Evolutionary conservation across 2,888 invertebrate species (phyloP), one percentile per base, ranked within the genome.

Genomic region (Dichetophora obliterata): DNA sequence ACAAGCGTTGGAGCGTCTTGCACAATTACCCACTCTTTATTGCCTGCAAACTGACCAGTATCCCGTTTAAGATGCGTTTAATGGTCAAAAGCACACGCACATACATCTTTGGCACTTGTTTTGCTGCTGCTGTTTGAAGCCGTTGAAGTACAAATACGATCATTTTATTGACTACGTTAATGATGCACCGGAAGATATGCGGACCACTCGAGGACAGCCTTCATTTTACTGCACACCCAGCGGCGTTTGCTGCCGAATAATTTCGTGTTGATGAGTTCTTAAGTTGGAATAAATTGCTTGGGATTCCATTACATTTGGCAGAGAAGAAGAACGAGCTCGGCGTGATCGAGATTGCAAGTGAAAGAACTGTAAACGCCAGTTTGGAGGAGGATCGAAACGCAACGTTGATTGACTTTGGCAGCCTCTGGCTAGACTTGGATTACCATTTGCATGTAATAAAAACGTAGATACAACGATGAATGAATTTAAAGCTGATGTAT

Each of bases 1-100:
- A 24, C 61, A 61, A 59, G 61, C 61, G 43, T 24, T 63, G 63
- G 19, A 48, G 73, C 77, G 79, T 78, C 78, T 80, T 74, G 78
- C 80, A 73, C 82, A 82, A 81, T 82, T 82, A 80, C 79, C 78
- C 65, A 57, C 74, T 74, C 66, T 74, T 66, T 52, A 57, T 74
- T 34, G 54, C 61, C 74, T 34, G 66, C 48, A 52, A 65, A 66
- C 52, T 74, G 65, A 43, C 37, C n/a, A 63, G 75, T 76, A 59
- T 74, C 78, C 75, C 73, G 73, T 72, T 76, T 76, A 70, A 77
- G 70, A 76, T 75, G 74, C 73, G 65, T 77, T 71, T 70, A 61
- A 77, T 54, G 78, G 50, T 27, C 50, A 31, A 11, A 16, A 54
- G 43, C 63, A 3, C 31, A 73, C 59, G 70, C 57, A 57, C 70